These are phyloP conservation scores for Bombus waltoni DNA, from an alignment of 1,140 invertebrate species.

Conservation along the genomic window DNA sequence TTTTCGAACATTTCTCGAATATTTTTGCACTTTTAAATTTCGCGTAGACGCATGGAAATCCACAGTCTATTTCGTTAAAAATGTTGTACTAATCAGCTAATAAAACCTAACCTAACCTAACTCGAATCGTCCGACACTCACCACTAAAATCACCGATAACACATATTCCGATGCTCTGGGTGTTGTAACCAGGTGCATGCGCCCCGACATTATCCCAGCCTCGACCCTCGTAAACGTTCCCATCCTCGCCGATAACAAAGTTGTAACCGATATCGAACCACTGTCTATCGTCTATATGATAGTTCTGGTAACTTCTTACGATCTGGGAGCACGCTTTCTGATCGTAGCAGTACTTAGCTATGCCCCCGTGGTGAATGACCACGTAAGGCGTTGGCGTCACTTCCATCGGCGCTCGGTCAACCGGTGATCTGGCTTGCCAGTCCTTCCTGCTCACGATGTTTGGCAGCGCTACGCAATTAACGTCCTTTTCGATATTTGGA, in stretches of 20 bases:
- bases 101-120: background rate
- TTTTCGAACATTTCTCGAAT: too few species aligned
- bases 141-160: constrained; percentile 82
- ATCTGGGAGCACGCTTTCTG: constrained; percentile 72
- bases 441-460: constrained; percentile 80
- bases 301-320: constrained; percentile 82
- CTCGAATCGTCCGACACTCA: constrained; percentile 21
- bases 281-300: constrained; percentile 83
- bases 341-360: constrained; percentile 70
- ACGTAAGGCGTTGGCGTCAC: constrained; percentile 70
- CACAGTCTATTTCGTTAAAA: too few species aligned
- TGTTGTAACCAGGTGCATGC: constrained; percentile 87
- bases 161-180: constrained; percentile 86
- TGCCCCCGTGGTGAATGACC: constrained; percentile 76
- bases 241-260: constrained; percentile 87
- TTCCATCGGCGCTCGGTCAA: constrained; percentile 37
- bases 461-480: constrained; percentile 56
- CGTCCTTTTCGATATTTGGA: background rate
- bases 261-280: constrained; percentile 89
- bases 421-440: constrained; percentile 86
- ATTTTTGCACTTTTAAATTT: background rate
- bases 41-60: too few species aligned
- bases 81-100: too few species aligned
- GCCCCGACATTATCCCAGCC: constrained; percentile 88
- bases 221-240: constrained; percentile 87